phyloP scores from a whole-genome alignment of 2,797 vertebrate genomes.

The Scleropages formosus region DNA sequence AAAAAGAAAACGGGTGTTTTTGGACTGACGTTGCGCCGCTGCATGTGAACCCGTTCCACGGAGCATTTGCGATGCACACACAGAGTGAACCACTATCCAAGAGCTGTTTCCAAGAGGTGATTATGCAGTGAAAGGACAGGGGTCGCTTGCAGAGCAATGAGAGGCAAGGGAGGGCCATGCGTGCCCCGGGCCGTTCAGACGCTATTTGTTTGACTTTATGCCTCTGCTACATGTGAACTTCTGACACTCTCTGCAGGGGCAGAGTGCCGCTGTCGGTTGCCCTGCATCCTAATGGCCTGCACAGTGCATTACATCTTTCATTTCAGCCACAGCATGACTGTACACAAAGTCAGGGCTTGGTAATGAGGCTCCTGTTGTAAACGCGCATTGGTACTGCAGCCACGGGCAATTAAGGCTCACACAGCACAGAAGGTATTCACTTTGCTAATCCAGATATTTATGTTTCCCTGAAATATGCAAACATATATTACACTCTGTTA shows the following conservation, averaged over 20 bases:
- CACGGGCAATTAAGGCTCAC: background rate
- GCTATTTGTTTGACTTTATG: background rate
- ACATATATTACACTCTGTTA: background rate
- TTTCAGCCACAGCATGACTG: slow-evolving; percentile 17
- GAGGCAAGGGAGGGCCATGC: background rate
- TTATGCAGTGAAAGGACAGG: slow-evolving; percentile 26
- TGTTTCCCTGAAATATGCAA: background rate
- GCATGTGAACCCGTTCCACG: too few species aligned
- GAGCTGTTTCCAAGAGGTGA: background rate
- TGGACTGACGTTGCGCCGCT: background rate
- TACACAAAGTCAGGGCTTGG: background rate
- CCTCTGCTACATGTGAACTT: slow-evolving; percentile 13
- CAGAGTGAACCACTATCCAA: background rate
- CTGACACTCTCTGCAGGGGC: background rate
- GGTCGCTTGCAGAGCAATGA: background rate
- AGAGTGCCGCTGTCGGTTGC: background rate
- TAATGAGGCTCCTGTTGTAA: slow-evolving; percentile 16
- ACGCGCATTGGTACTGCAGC: slow-evolving; percentile 1
- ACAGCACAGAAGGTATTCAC: slow-evolving; percentile 10
- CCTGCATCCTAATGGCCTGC: background rate
- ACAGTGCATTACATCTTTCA: slow-evolving; percentile 18
- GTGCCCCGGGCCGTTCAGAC: background rate
- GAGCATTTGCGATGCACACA: background rate
- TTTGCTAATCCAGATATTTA: slow-evolving; percentile 1
- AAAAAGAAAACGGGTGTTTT: background rate